A percentile compares a stretch with the other conserved stretches of the same genome.
Conservation (phyloP, 2,888 invertebrate genomes). For the Nomada fucata region DNA sequence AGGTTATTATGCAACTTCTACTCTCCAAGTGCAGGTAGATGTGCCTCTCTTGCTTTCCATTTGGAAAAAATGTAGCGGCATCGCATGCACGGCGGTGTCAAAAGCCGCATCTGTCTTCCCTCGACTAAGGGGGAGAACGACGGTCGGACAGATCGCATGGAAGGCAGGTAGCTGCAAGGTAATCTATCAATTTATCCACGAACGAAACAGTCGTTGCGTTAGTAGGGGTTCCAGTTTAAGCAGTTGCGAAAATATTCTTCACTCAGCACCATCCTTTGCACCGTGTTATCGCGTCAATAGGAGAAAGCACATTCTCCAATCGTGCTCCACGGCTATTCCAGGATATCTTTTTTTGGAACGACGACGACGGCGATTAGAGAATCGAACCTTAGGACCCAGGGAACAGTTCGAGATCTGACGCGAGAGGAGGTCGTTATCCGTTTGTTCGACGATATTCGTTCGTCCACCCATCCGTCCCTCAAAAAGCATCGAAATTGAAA, state of each 20-base stretch:
- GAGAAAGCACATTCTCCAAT: slow-evolving; percentile 53
- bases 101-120: slow-evolving; percentile 54
- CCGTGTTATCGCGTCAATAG: slow-evolving; percentile 31
- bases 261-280: slow-evolving; percentile 3
- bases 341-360: slow-evolving; percentile 38
- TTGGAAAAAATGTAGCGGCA: slow-evolving; percentile 44
- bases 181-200: slow-evolving; percentile 67
- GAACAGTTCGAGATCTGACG: slow-evolving; percentile 40
- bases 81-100: slow-evolving; percentile 12
- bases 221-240: slow-evolving; percentile 24
- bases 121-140: slow-evolving; percentile 16
- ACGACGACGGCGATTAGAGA: slow-evolving; percentile 25
- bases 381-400: slow-evolving; percentile 41
- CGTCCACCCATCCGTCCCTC: slow-evolving; percentile 48
- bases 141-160: not conserved
- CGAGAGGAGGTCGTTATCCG: slow-evolving; percentile 54
- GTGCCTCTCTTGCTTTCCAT: slow-evolving; percentile 34
- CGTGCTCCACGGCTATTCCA: slow-evolving; percentile 42
- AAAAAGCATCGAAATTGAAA: slow-evolving; percentile 53
- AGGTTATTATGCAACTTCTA: not conserved
- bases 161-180: slow-evolving; percentile 50
- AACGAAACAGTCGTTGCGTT: slow-evolving; percentile 57
- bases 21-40: slow-evolving; percentile 22
- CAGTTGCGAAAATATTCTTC: slow-evolving; percentile 46
- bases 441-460: slow-evolving; percentile 46